Conservation (phyloP, 2,888 invertebrate species). For the Drosophila paramelanica region DNA sequence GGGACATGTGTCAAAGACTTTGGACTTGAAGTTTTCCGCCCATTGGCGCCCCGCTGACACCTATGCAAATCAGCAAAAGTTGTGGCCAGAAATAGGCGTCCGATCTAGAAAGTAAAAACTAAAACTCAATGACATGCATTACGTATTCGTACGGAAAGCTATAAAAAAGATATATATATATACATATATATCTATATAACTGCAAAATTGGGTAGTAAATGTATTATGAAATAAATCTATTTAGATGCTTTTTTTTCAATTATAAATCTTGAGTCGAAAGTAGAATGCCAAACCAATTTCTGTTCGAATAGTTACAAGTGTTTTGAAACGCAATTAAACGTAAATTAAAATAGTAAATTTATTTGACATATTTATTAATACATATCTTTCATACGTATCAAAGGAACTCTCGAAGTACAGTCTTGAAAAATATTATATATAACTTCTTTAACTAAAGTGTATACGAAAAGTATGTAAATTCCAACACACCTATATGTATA, state of each 20-base stretch:
- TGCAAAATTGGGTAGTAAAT: background rate
- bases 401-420: no score
- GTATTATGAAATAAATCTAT: background rate
- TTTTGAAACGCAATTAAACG: no score
- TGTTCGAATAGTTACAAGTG: no score
- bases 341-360: no score
- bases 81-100: conserved; percentile 58
- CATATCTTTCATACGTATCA: no score
- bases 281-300: background rate
- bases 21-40: conserved; percentile 47
- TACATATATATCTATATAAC: background rate
- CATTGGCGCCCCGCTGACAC: conserved; percentile 22
- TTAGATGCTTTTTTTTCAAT: background rate
- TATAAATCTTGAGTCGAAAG: background rate
- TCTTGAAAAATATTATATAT: no score
- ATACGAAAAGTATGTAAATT: no score
- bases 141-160: conserved; percentile 24
- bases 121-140: conserved; percentile 33
- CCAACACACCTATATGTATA: no score
- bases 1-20: conserved; percentile 75
- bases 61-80: conserved; percentile 67
- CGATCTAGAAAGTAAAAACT: conserved; percentile 16
- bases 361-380: no score
- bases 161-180: background rate
- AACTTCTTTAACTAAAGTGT: no score